Evolutionary conservation across 2,797 vertebrate genomes (phyloP), one percentile per base, ranked within the genome.

Genomic region (Ammospiza maritima): DNA sequence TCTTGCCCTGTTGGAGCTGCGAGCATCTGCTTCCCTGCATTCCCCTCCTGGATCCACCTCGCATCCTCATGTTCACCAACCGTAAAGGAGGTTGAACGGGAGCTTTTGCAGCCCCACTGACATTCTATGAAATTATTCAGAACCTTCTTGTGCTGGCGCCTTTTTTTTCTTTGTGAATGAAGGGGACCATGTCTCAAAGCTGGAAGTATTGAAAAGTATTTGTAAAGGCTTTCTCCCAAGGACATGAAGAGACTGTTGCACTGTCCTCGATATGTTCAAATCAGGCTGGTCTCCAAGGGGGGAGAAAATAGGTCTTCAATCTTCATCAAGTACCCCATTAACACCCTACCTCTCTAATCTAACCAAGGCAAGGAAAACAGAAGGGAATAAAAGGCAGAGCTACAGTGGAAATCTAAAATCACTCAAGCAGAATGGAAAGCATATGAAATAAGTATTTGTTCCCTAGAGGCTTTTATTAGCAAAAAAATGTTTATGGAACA

Each of bases 11-110:
- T 97, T 36, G 97, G 97, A 88, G 97, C 98, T 7, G 97, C 98
- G 18, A 97, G 98, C 44, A 90, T 97, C 97, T 71, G 97, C 97
- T 96, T 98, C 98, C 27, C 97, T 98, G 94, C 98, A 97, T 64
- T 96, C 98, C 71, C 96, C 97, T 88, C 95, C 97, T 6, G 94
- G 96, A 79, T 88, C 97, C 83, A 91, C 57, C 75, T 95, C 85
- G 0, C 89, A 89, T 72, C 94, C 97, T 16, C 94, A 93, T 51
- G 62, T 51, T 95, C 94, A 94, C 47, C 97, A 96, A 50, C 94
- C 94, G 0, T 95, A 96, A 82, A 96, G 94, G 84, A 95, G 84
- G 88, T 73, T 47, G 85, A 74, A 56, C 73, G 60, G 56, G 76
- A 93, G 27, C 34, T 80, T 94, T 94, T 80, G 83, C 77, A 88